Evolutionary conservation across 1,140 invertebrate genomes (phyloP).

Genomic region (Trachelipus rathkii): DNA sequence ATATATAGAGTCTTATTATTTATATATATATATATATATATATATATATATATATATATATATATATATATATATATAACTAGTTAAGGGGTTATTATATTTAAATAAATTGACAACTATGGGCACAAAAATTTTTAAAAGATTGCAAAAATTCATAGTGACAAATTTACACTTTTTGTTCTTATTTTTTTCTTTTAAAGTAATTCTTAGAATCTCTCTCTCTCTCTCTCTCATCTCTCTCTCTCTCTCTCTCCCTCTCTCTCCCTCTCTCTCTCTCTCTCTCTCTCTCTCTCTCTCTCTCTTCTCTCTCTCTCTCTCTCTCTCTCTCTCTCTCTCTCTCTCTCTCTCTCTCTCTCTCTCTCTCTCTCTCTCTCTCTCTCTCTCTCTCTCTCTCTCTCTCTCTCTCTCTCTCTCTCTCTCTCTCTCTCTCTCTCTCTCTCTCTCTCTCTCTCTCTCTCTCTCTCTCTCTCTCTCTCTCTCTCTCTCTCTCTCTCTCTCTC

Average conservation of each 20-base stretch:
- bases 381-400: conserved; percentile 13
- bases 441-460: conserved; percentile 14
- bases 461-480: conserved; percentile 12
- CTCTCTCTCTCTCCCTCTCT: neutral
- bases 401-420: conserved; percentile 5
- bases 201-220: too few species aligned
- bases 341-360: neutral
- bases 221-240: too few species aligned
- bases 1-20: too few species aligned
- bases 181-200: too few species aligned
- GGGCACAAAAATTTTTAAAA: too few species aligned
- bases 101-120: too few species aligned
- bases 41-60: too few species aligned
- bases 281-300: neutral
- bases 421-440: conserved; percentile 10
- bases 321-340: neutral
- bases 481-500: neutral
- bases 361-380: conserved; percentile 1
- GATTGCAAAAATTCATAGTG: too few species aligned
- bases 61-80: too few species aligned
- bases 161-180: too few species aligned
- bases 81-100: too few species aligned
- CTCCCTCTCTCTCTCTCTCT: conserved; percentile 7
- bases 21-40: too few species aligned
- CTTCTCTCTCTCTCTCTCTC: neutral